A percentile compares a stretch with the other conserved stretches of the same genome.
phyloP scores from a whole-genome alignment of 2,888 invertebrate species.

The Macrophya alboannulata region DNA sequence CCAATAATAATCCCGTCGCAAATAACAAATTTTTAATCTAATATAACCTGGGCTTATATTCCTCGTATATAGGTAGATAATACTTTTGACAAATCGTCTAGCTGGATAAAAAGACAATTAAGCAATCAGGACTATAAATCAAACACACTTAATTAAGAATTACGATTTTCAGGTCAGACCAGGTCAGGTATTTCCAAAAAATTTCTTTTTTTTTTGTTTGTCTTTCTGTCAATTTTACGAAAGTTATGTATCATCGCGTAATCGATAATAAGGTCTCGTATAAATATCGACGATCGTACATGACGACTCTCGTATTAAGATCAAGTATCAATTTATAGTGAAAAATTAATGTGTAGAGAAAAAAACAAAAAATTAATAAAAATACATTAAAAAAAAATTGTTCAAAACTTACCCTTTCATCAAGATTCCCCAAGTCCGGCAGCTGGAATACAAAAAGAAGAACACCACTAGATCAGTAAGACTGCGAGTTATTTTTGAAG shows the following conservation, averaged over 20 bases:
- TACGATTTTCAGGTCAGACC: neutral
- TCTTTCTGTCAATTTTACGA: neutral
- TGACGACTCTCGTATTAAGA: neutral
- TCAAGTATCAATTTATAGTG: neutral
- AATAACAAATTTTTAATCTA: conserved; percentile 18
- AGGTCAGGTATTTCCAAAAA: neutral
- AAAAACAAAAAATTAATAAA: neutral
- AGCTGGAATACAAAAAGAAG: conserved; percentile 70
- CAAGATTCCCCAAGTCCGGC: conserved; percentile 75
- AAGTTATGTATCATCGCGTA: neutral
- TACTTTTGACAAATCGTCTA: neutral
- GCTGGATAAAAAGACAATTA: neutral
- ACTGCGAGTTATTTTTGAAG: neutral
- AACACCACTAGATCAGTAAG: conserved; percentile 42
- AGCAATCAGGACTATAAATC: neutral
- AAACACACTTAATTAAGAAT: neutral
- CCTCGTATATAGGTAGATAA: neutral
- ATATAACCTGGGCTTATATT: neutral
- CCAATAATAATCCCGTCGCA: conserved; percentile 8
- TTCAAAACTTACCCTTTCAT: conserved; percentile 76
- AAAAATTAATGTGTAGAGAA: too few relatives aligned
- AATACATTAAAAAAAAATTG: neutral
- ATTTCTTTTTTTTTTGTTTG: neutral
- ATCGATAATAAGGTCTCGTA: neutral
- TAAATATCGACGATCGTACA: too few relatives aligned